Base-by-base conservation (phyloP, 2,888 invertebrate species). In the Thereva nobilitata region DNA sequence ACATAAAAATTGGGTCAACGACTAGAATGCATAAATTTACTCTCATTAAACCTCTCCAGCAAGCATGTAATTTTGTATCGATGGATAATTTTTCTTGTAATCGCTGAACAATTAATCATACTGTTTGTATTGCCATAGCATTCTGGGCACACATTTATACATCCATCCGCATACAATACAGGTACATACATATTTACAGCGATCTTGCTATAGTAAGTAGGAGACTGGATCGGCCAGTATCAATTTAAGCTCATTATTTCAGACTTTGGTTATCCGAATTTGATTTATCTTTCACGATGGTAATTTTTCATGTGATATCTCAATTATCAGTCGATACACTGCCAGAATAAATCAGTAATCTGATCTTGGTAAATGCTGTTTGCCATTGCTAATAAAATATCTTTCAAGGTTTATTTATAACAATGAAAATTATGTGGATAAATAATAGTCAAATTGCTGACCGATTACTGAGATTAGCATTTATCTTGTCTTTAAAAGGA, bases 251-350 rank as follows among this genome's bases (percentile, higher is more conserved):
- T 64, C 64, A 64, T 64, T 64, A 54, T 54, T 53, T 64, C 54
- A 64, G 37, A 54, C 53, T 64, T 54, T 54, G 53, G 64, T 64
- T 64, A 64, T 64, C 64, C 38, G 55, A 64, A 64, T 71, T 70
- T 73, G 72, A 73, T 73, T 73, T 72, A 72, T 73, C 72, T 70
- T 71, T 72, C 72, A 73, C 72, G 72, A 73, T 67, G 70, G 70
- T 71, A 68, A 73, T 73, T 73, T 73, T 73, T 73, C 72, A 73
- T 71, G 66, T 70, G 71, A 71, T 72, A 73, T 73, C 72, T 73
- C 72, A 73, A 73, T 73, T 73, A 73, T 71, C 71, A 71, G 70
- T 65, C 70, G 70, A 71, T 70, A 69, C 67, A 59, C 71, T 71
- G 71, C 71, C 71, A 68, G 71, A 71, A 71, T 71, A 71, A 71